Evolutionary conservation across 2,797 vertebrate species (phyloP).

Genomic region (Nannoperca australis): DNA sequence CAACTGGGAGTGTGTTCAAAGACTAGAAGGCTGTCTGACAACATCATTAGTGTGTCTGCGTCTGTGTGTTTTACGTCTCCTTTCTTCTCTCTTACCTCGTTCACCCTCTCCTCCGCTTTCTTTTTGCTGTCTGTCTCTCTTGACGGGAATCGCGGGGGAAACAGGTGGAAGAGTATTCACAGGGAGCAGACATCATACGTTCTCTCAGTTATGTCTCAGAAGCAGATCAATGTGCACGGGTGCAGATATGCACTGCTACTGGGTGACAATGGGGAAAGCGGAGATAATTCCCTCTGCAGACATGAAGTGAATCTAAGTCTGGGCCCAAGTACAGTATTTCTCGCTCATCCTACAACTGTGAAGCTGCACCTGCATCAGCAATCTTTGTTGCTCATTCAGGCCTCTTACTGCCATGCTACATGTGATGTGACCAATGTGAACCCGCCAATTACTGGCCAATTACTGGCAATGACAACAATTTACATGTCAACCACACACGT

Average conservation of each 20-base stretch:
- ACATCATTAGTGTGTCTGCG: conserved; percentile 82
- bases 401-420: neutral
- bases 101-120: conserved; percentile 43
- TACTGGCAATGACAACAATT: neutral
- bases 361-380: conserved; percentile 11
- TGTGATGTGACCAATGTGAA: conserved; percentile 13
- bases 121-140: conserved; percentile 51
- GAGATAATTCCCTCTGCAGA: conserved; percentile 53
- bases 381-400: neutral
- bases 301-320: conserved; percentile 50
- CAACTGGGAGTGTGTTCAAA: conserved; percentile 79
- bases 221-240: conserved; percentile 62
- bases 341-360: conserved; percentile 39
- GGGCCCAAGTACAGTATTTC: conserved; percentile 27
- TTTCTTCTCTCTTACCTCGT: conserved; percentile 62
- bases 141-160: conserved; percentile 56
- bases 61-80: conserved; percentile 69
- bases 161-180: conserved; percentile 70
- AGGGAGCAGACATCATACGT: conserved; percentile 57
- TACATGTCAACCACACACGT: neutral
- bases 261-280: conserved; percentile 45
- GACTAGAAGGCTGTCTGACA: conserved; percentile 73
- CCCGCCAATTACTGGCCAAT: neutral
- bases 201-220: conserved; percentile 56
- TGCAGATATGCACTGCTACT: conserved; percentile 49